Conservation (phyloP, 2,888 invertebrate genomes). For the Tethea ocularis region DNA sequence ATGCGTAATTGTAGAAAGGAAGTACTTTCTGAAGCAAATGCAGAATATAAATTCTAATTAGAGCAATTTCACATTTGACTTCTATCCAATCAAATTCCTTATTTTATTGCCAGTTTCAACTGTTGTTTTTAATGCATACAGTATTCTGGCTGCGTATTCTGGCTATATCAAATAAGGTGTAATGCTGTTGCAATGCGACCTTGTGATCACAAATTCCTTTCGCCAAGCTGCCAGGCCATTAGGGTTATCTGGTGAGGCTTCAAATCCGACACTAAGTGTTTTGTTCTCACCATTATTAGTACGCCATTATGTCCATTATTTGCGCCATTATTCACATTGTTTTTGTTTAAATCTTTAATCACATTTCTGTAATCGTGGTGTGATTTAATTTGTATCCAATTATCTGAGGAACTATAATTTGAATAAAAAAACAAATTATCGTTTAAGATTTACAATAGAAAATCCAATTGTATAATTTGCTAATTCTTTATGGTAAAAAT, state of each 20-base stretch:
- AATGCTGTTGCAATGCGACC: not conserved
- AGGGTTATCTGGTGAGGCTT: conserved; percentile 5
- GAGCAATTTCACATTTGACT: not conserved
- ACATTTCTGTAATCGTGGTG: not conserved
- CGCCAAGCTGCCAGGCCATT: not conserved
- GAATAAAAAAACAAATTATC: not conserved
- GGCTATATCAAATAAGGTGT: not conserved
- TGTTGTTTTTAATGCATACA: not conserved
- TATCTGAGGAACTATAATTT: not conserved
- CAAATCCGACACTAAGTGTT: conserved; percentile 2
- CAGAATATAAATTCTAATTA: no score
- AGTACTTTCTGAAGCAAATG: no score
- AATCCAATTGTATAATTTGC: no score
- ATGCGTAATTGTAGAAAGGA: no score
- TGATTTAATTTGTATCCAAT: not conserved
- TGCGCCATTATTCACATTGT: not conserved
- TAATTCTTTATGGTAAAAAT: no score
- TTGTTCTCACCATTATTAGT: conserved; percentile 4
- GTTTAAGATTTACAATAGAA: no score
- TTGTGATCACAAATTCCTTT: conserved; percentile 4
- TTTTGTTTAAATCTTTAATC: not conserved
- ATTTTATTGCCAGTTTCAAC: not conserved
- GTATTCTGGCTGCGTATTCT: not conserved
- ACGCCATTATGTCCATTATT: not conserved
- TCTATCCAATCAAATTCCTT: not conserved